A percentile compares a stretch with the other conserved stretches of the same genome.
Conservation (phyloP, 2,888 invertebrate genomes). For the Lapara coniferarum region DNA sequence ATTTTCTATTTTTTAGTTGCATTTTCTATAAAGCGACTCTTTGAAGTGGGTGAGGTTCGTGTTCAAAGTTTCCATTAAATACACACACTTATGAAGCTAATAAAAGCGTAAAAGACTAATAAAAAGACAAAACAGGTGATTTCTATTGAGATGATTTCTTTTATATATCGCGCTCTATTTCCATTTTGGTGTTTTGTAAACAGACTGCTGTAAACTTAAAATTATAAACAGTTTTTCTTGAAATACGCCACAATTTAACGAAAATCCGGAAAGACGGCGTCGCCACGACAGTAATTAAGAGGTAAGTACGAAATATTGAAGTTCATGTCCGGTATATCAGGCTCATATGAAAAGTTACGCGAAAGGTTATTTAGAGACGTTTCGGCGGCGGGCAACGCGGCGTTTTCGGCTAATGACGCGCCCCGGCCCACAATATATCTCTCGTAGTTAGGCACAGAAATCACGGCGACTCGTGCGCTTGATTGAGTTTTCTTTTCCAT, state of each 20-base stretch:
- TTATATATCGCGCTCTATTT: no score
- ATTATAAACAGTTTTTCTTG: no score
- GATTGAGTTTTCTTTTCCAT: slow-evolving; percentile 82
- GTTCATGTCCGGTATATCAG: slow-evolving; percentile 62
- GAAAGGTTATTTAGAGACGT: slow-evolving; percentile 66
- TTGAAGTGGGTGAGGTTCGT: no score
- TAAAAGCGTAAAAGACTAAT: no score
- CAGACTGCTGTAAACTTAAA: no score
- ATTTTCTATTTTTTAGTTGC: no score
- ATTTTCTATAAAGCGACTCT: no score
- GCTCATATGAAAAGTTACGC: slow-evolving; percentile 69
- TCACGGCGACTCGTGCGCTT: slow-evolving; percentile 77
- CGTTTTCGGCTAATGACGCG: slow-evolving; percentile 74
- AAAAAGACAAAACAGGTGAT: no score
- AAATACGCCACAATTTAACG: background rate
- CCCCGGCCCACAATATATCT: slow-evolving; percentile 74
- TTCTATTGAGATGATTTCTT: no score
- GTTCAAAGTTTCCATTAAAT: no score
- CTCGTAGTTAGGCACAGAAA: slow-evolving; percentile 79
- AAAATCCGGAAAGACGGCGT: slow-evolving; percentile 14
- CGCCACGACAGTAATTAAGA: slow-evolving; percentile 30
- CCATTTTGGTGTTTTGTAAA: no score
- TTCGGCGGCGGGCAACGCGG: slow-evolving; percentile 61
- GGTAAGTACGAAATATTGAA: slow-evolving; percentile 43
- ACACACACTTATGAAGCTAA: no score